A percentile compares a stretch with the other conserved stretches of the same genome.
These are phyloP conservation scores for Drosophila miranda DNA, from an alignment of 1,140 invertebrate species.

Conservation along the genomic window DNA sequence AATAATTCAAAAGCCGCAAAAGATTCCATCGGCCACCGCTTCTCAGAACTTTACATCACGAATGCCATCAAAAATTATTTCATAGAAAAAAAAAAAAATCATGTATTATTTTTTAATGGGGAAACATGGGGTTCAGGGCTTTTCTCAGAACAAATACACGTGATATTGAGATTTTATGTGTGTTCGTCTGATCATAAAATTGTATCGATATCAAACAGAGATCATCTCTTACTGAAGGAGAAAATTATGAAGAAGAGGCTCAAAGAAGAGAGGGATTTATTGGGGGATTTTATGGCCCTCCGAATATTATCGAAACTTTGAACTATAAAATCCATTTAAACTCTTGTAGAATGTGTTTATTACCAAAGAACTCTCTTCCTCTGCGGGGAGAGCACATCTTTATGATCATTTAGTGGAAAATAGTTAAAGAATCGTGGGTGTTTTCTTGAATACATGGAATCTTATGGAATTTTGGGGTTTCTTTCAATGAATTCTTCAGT, in stretches of 20 bases:
- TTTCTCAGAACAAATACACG: conserved; percentile 13
- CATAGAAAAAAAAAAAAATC: background rate
- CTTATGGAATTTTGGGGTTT: too few relatives aligned
- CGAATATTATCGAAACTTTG: too few relatives aligned
- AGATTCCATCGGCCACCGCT: background rate
- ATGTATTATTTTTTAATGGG: conserved; percentile 10
- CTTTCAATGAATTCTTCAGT: too few relatives aligned
- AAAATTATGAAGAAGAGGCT: background rate
- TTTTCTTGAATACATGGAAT: too few relatives aligned
- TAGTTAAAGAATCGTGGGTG: too few relatives aligned
- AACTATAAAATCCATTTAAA: too few relatives aligned
- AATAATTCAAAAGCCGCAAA: conserved; percentile 1
- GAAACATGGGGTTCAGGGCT: conserved; percentile 7
- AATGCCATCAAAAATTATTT: conserved; percentile 14
- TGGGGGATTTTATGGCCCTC: too few relatives aligned
- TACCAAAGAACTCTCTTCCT: too few relatives aligned
- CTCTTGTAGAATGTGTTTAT: too few relatives aligned
- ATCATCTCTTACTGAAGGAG: too few relatives aligned
- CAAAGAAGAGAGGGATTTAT: background rate
- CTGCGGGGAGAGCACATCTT: too few relatives aligned
- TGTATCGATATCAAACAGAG: background rate
- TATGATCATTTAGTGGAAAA: too few relatives aligned
- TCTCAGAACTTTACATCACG: conserved; percentile 41
- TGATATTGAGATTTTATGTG: conserved; percentile 51
- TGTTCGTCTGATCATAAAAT: conserved; percentile 28